These are phyloP conservation scores for Drosophila arizonae DNA, from an alignment of 1,140 invertebrate species.

Conservation along the genomic window DNA sequence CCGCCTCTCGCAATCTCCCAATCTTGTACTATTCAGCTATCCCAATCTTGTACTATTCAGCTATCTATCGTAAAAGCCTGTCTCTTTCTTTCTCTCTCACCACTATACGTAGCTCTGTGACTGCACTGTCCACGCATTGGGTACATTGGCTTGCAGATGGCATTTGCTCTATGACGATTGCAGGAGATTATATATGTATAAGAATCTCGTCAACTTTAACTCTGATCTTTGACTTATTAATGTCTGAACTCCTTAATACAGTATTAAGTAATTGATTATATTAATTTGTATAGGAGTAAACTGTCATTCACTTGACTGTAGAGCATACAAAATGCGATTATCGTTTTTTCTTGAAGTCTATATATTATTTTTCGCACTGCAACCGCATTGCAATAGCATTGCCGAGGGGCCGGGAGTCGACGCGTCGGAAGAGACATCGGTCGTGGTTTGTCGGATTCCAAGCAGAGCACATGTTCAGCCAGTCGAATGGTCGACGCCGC, in stretches of 20 bases:
- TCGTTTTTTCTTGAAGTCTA: neutral
- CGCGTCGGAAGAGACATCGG: slow-evolving; percentile 18
- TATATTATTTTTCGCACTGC: slow-evolving; percentile 46
- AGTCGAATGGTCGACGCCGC: slow-evolving; percentile 14
- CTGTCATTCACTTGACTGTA: neutral
- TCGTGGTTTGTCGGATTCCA: slow-evolving; percentile 20
- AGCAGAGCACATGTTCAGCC: slow-evolving; percentile 39
- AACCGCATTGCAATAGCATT: slow-evolving; percentile 49
- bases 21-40: slow-evolving; percentile 11
- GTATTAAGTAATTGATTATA: too few species aligned
- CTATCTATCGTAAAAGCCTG: too few species aligned
- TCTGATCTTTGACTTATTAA: too few species aligned
- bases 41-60: slow-evolving; percentile 9
- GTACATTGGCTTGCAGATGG: neutral
- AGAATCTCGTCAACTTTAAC: too few species aligned
- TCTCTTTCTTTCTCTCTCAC: neutral
- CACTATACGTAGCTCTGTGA: slow-evolving; percentile 12
- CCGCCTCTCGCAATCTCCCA: neutral
- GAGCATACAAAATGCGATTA: slow-evolving; percentile 1
- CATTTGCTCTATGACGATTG: neutral
- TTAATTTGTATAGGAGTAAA: neutral
- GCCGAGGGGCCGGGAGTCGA: slow-evolving; percentile 1
- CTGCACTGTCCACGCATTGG: neutral
- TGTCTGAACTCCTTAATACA: too few species aligned
- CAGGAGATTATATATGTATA: too few species aligned